A percentile compares a stretch with the other conserved stretches of the same genome.
phyloP scores from a whole-genome alignment of 2,113 vertebrate species.

The Prunella fulvescens region DNA sequence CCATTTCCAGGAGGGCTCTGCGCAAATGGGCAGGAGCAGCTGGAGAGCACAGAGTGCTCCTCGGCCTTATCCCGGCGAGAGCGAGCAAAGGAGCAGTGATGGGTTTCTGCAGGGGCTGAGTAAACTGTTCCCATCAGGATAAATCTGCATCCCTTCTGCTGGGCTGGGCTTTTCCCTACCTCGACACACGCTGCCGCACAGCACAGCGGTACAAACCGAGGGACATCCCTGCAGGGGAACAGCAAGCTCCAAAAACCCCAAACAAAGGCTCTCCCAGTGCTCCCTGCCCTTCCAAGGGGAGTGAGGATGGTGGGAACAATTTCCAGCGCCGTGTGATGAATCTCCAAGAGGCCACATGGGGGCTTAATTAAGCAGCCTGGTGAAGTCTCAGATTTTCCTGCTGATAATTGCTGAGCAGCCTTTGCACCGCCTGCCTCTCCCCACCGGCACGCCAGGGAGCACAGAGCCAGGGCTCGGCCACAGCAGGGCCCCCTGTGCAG shows the following conservation, averaged over 20 bases:
- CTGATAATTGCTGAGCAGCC: conserved; percentile 48
- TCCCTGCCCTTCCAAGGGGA: conserved; percentile 1
- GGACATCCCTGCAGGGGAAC: neutral
- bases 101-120: neutral
- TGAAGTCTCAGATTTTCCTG: conserved; percentile 46
- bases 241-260: neutral
- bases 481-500: neutral
- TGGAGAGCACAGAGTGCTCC: neutral
- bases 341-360: conserved; percentile 60
- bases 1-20: neutral
- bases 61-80: neutral
- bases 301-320: neutral
- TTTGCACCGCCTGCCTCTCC: neutral
- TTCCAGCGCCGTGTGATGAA: neutral
- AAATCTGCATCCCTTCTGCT: neutral
- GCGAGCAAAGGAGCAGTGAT: neutral
- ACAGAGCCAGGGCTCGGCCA: neutral
- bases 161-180: neutral
- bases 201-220: neutral
- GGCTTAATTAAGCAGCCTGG: conserved; percentile 66
- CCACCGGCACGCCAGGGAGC: neutral
- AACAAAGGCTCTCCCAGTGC: neutral
- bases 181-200: fast-evolving
- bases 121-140: neutral
- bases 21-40: neutral